A percentile compares a stretch with the other conserved stretches of the same genome.
phyloP scores from a whole-genome alignment of 2,888 invertebrate genomes.

The Drosophila anomelani region DNA sequence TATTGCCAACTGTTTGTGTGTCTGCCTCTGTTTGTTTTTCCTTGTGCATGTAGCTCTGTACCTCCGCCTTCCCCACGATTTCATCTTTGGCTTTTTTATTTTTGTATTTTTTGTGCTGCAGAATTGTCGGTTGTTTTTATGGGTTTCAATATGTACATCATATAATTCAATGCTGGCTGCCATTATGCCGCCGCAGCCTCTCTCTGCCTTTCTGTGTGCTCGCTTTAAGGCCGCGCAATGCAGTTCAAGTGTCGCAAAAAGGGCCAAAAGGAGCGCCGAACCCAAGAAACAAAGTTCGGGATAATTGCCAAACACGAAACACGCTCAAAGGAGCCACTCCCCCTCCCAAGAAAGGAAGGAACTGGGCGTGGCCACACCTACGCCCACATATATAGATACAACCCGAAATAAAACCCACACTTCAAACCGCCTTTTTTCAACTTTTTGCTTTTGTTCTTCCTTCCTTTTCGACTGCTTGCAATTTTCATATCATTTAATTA shows the following conservation, averaged over 20 bases:
- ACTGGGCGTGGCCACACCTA: slow-evolving; percentile 67
- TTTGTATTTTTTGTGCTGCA: background rate
- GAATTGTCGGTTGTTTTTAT: slow-evolving; percentile 49
- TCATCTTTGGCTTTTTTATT: slow-evolving; percentile 3
- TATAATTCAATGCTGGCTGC: slow-evolving; percentile 64
- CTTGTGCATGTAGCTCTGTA: slow-evolving; percentile 11
- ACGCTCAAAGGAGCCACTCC: slow-evolving; percentile 33
- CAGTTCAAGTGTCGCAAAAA: slow-evolving; percentile 41
- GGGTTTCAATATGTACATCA: slow-evolving; percentile 58
- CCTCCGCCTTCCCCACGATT: background rate
- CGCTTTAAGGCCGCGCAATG: slow-evolving; percentile 14
- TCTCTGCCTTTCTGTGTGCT: background rate
- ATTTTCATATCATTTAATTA: slow-evolving; percentile 81
- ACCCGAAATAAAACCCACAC: slow-evolving; percentile 13
- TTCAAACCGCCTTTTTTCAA: slow-evolving; percentile 4
- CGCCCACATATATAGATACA: slow-evolving; percentile 57
- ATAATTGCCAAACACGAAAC: slow-evolving; percentile 49
- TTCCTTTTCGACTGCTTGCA: slow-evolving; percentile 60
- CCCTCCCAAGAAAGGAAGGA: slow-evolving; percentile 6
- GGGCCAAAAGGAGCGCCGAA: slow-evolving; percentile 15
- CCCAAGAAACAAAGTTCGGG: slow-evolving; percentile 29
- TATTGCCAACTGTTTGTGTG: slow-evolving; percentile 50
- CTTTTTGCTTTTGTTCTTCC: slow-evolving; percentile 32
- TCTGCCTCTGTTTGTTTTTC: slow-evolving; percentile 28
- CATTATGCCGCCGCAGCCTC: slow-evolving; percentile 41